Percentiles rank a stretch among this genome's conserved stretches.
Conservation (phyloP, 2,113 vertebrate genomes). For the Oryctolagus cuniculus region DNA sequence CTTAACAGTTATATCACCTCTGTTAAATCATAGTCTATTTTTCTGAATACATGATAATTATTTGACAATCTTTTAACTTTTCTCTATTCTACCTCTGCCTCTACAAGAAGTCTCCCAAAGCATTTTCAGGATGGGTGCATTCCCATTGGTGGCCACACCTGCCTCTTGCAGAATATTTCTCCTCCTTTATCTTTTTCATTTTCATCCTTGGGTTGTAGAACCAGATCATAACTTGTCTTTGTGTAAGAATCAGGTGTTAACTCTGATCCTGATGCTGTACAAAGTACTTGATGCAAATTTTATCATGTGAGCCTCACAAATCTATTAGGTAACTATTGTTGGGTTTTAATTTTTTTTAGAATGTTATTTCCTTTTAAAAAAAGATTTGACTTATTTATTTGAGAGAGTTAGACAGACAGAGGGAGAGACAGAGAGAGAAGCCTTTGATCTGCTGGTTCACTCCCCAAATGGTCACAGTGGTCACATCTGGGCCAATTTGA, state of each 20-base stretch:
- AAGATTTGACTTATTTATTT: no score
- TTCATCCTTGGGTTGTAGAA: conserved; percentile 4
- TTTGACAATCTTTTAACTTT: conserved; percentile 1
- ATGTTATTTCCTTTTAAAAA: no score
- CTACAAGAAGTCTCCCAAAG: neutral
- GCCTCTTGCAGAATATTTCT: neutral
- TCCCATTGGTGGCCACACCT: neutral
- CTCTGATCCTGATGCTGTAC: neutral
- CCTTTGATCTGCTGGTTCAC: no score
- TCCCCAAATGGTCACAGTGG: no score
- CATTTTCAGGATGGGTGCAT: neutral
- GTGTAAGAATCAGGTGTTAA: neutral
- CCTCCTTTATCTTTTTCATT: neutral
- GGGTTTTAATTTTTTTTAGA: no score
- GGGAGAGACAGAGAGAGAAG: no score
- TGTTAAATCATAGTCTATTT: neutral
- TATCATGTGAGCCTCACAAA: neutral
- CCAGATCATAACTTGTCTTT: neutral
- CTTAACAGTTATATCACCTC: neutral
- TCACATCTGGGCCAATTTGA: no score
- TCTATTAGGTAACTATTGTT: neutral
- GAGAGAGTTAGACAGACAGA: no score
- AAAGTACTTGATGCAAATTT: neutral
- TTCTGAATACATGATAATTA: neutral
- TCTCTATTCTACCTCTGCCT: neutral